Conservation (phyloP, 2,888 invertebrate species). For the Megaustenia siamemsis region DNA sequence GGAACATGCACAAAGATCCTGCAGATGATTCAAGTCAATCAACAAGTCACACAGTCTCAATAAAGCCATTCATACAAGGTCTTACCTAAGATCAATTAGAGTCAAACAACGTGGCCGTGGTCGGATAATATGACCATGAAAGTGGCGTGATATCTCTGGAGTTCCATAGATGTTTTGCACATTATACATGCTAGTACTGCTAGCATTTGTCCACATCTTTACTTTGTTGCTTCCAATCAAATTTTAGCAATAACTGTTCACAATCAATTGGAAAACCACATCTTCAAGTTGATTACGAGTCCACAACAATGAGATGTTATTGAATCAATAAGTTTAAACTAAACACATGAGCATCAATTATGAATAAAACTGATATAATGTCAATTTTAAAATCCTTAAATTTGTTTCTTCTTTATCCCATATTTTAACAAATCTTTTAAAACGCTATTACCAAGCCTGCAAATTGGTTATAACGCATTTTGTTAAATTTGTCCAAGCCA, state of each 20-base stretch:
- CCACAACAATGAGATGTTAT: no score
- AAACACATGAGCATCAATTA: no score
- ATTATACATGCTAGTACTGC: slow-evolving; percentile 64
- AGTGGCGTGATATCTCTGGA: slow-evolving; percentile 71
- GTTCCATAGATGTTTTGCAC: slow-evolving; percentile 76
- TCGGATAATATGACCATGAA: slow-evolving; percentile 58
- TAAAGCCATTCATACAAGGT: slow-evolving; percentile 3
- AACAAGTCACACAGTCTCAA: neutral
- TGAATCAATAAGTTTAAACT: no score
- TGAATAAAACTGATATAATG: no score
- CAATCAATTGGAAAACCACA: neutral
- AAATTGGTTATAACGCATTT: no score
- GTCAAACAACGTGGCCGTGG: slow-evolving; percentile 70
- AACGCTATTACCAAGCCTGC: no score
- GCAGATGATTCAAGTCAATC: neutral
- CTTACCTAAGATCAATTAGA: slow-evolving; percentile 74
- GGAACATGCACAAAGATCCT: neutral
- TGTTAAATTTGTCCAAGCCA: no score
- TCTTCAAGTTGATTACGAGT: neutral
- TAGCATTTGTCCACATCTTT: slow-evolving; percentile 38
- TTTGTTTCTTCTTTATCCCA: no score
- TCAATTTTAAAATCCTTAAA: no score
- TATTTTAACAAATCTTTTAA: no score
- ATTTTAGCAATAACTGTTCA: neutral
- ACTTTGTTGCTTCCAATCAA: neutral